Evolutionary conservation across 2,888 invertebrate genomes (phyloP), one percentile per base, ranked within the genome.

Genomic region (Tetragonisca angustula): DNA sequence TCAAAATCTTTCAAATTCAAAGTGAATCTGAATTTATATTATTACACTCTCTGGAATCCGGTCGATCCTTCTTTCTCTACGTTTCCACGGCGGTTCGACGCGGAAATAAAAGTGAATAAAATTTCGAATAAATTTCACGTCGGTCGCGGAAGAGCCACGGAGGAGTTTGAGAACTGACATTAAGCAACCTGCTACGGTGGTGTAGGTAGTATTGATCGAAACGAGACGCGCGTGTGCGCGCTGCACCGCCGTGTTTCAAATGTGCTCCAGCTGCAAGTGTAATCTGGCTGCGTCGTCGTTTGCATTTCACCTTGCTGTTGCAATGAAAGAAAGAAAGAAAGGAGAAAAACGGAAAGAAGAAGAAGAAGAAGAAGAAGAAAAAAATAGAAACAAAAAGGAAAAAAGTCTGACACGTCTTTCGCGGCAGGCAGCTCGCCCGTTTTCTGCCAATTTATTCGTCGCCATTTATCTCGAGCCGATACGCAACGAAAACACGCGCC

Each of bases 221-320:
- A 88, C 91, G 87, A 86, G 88, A 87, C 90, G 92, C 92, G 93
- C 92, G 91, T 92, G 92, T 91, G 91, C 92, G 91, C 89, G 86
- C 84, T 89, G 89, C 92, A 93, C 93, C 94, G 94, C 94, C 94
- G 94, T 94, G 94, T 94, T 94, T 94, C 92, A 94, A 94, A 94
- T 94, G 90, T 87, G 90, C 88, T 85, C 84, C 79, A 87, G 85
- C 87, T 84, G 85, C 88, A 89, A 91, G 91, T 85, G 84, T 76
- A 79, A 72, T 83, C 80, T 74, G 75, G 79, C 62, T 71, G 80
- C 49, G 9, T 36, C 76, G 24, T 76, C 83, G 81, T 86, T 36
- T 87, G 84, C 84, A 84, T 86, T 87, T 86, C 81, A 73, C 74
- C 32, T 21, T 32, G 32, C n/a, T 56, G 36, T 36, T 36, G 36